phyloP scores from a whole-genome alignment of 2,113 vertebrate genomes.

The Equus przewalskii region DNA sequence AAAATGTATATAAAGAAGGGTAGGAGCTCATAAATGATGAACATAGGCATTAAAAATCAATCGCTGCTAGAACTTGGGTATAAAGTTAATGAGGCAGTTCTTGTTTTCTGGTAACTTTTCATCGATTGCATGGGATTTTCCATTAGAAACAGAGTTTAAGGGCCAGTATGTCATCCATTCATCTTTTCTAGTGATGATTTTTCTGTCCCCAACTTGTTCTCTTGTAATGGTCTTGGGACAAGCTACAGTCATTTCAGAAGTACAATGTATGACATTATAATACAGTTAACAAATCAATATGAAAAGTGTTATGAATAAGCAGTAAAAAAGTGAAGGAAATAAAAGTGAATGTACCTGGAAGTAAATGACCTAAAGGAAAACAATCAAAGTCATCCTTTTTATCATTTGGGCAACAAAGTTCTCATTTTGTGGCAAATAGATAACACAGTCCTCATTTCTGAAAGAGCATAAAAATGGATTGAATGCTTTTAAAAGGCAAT shows the following conservation, averaged over 20 bases:
- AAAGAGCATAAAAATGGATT: slow-evolving; percentile 68
- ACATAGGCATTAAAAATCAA: slow-evolving; percentile 74
- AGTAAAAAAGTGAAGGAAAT: slow-evolving; percentile 26
- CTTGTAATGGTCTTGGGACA: slow-evolving; percentile 1
- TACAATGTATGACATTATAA: slow-evolving; percentile 27
- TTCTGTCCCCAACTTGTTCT: slow-evolving; percentile 53
- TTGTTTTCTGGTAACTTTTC: slow-evolving; percentile 66
- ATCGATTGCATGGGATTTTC: slow-evolving; percentile 51
- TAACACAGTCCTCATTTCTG: slow-evolving; percentile 61
- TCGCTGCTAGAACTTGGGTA: slow-evolving; percentile 52
- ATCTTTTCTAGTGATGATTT: slow-evolving; percentile 14
- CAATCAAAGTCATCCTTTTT: slow-evolving; percentile 35
- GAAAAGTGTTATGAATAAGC: neutral
- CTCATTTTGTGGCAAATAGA: slow-evolving; percentile 70
- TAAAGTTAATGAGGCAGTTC: slow-evolving; percentile 70
- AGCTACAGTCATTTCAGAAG: neutral
- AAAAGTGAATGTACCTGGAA: slow-evolving; percentile 14
- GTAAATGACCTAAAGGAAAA: slow-evolving; percentile 60
- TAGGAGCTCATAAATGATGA: slow-evolving; percentile 51
- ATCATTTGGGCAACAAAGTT: slow-evolving; percentile 16
- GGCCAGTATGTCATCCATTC: neutral
- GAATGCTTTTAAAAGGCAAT: slow-evolving; percentile 48
- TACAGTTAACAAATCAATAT: neutral
- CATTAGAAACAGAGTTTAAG: slow-evolving; percentile 33
- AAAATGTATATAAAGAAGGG: slow-evolving; percentile 58